Evolutionary conservation across 2,113 vertebrate genomes (phyloP).

Genomic region (Sander lucioperca): DNA sequence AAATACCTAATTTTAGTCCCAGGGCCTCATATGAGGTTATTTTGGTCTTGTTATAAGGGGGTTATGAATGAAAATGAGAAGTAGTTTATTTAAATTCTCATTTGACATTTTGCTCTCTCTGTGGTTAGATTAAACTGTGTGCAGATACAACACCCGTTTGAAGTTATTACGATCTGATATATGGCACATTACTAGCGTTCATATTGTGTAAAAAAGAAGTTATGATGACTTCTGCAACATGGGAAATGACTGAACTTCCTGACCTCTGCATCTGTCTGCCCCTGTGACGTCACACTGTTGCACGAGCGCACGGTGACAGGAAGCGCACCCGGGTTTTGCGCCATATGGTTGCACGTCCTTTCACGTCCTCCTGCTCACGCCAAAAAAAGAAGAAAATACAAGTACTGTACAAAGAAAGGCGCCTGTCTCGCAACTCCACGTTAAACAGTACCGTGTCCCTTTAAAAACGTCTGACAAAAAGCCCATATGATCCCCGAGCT

Average conservation of each 20-base stretch:
- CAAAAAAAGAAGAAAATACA: background rate
- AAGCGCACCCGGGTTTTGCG: constrained; percentile 60
- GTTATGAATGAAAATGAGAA: too few relatives aligned
- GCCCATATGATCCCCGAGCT: constrained; percentile 92
- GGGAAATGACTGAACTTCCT: constrained; percentile 48
- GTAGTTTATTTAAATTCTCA: too few relatives aligned
- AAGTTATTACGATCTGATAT: background rate
- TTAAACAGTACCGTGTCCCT: constrained; percentile 85
- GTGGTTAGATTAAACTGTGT: background rate
- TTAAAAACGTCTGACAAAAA: constrained; percentile 90
- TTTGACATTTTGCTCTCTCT: background rate
- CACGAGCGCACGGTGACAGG: constrained; percentile 43
- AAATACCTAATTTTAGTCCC: background rate
- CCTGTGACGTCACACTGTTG: constrained; percentile 66
- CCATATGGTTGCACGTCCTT: constrained; percentile 49
- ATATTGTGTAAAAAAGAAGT: background rate
- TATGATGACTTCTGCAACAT: constrained; percentile 13
- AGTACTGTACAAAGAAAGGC: constrained; percentile 35
- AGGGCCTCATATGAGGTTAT: background rate
- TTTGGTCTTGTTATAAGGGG: background rate
- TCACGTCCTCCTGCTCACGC: background rate
- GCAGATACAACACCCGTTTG: background rate
- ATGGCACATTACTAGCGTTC: background rate
- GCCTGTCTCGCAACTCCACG: constrained; percentile 48
- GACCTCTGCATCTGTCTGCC: constrained; percentile 62